Percentiles rank a stretch among this genome's conserved stretches.
Evolutionary conservation across 2,797 vertebrate species (phyloP).

Genomic region (Melanogrammus aeglefinus): DNA sequence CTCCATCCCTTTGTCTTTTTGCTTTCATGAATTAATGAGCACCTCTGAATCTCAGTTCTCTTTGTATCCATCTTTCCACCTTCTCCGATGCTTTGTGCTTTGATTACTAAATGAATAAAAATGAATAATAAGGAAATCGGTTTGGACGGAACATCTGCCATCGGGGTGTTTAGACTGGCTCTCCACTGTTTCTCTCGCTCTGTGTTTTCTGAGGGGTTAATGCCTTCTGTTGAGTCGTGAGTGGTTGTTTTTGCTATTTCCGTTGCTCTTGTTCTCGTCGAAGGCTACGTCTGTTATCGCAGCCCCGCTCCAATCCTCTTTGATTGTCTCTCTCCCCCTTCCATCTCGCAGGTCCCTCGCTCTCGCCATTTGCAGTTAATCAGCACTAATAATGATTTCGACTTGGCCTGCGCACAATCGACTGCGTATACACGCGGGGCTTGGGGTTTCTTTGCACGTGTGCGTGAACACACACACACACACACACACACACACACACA

Average conservation of each 20-base stretch:
- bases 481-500: conserved; percentile 7
- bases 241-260: conserved; percentile 40
- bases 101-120: conserved; percentile 70
- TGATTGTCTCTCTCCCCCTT: conserved; percentile 39
- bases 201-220: conserved; percentile 45
- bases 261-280: conserved; percentile 47
- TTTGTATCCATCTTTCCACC: conserved; percentile 51
- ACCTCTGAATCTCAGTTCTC: conserved; percentile 61
- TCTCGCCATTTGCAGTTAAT: conserved; percentile 71
- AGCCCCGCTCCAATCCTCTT: conserved; percentile 31
- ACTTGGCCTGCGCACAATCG: conserved; percentile 61
- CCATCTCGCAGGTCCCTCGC: conserved; percentile 52
- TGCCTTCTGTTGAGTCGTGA: conserved; percentile 43
- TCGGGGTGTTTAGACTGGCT: conserved; percentile 18
- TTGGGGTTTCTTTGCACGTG: background rate
- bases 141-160: conserved; percentile 54
- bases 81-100: conserved; percentile 51
- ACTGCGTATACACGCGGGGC: background rate
- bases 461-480: background rate
- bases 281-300: conserved; percentile 34
- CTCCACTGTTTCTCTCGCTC: conserved; percentile 16
- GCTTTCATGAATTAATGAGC: conserved; percentile 74
- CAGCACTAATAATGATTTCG: conserved; percentile 68
- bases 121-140: conserved; percentile 68
- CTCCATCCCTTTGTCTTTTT: conserved; percentile 62